Evolutionary conservation across 2,888 invertebrate species (phyloP).

Genomic region (Odontocolon sp.): DNA sequence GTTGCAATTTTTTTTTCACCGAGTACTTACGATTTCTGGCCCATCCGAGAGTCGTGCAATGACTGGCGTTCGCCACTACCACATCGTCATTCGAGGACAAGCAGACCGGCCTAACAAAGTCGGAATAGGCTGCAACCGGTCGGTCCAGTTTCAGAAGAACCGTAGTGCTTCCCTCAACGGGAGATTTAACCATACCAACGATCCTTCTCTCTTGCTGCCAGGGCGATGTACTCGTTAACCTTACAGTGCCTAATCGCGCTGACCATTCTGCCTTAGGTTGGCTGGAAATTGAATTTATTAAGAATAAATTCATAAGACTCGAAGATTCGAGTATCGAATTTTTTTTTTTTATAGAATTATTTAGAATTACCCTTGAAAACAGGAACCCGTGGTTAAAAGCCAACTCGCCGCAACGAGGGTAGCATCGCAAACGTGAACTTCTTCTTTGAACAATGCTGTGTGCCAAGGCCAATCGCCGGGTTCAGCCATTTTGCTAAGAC

Average conservation of each 20-base stretch:
- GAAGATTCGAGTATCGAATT: background rate
- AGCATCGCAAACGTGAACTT: conserved; percentile 94
- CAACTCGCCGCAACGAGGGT: conserved; percentile 91
- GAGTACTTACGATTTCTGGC: conserved; percentile 86
- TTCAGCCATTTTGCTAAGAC: conserved; percentile 87
- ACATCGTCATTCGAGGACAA: conserved; percentile 85
- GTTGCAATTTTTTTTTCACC: background rate
- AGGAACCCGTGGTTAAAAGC: conserved; percentile 93
- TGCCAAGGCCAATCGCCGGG: conserved; percentile 98
- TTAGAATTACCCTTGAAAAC: conserved; percentile 85
- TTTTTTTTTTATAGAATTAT: background rate
- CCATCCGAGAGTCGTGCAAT: conserved; percentile 94
- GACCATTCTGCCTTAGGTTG: conserved; percentile 95
- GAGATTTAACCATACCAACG: conserved; percentile 93
- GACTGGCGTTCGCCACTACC: conserved; percentile 79
- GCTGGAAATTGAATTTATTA: conserved; percentile 76
- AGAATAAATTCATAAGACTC: conserved; percentile 12
- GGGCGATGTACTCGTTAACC: conserved; percentile 90
- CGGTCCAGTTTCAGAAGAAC: conserved; percentile 91
- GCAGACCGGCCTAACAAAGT: conserved; percentile 92
- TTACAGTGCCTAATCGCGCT: conserved; percentile 89
- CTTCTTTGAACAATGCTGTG: conserved; percentile 90
- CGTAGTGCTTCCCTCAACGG: conserved; percentile 93
- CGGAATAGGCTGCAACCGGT: conserved; percentile 87
- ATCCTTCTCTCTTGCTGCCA: conserved; percentile 94